Evolutionary conservation across 2,113 vertebrate species (phyloP).

Genomic region (Nematolebias whitei): DNA sequence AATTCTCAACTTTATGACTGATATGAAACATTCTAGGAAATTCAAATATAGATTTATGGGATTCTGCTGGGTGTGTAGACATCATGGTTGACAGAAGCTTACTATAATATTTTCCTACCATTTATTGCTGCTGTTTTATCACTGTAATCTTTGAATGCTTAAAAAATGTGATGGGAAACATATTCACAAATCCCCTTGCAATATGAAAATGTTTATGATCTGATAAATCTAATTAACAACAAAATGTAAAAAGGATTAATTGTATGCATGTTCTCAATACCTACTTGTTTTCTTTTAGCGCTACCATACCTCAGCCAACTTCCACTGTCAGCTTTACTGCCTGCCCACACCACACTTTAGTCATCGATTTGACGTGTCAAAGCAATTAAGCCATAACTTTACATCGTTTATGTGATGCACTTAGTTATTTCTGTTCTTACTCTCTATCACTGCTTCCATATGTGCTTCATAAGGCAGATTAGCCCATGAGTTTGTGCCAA

Average conservation of each 20-base stretch:
- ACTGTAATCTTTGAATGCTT: constrained; percentile 16
- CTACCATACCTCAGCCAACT: not conserved
- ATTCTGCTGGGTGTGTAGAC: constrained; percentile 3
- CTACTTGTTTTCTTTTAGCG: not conserved
- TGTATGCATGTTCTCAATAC: constrained; percentile 4
- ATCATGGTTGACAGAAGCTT: constrained; percentile 13
- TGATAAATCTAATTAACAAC: not conserved
- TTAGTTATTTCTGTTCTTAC: constrained; percentile 39
- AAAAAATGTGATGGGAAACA: not conserved
- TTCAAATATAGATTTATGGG: constrained; percentile 16
- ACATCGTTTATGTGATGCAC: constrained; percentile 28
- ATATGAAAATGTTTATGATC: not conserved
- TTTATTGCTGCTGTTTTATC: constrained; percentile 28
- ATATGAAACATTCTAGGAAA: constrained; percentile 25
- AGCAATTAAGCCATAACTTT: constrained; percentile 36
- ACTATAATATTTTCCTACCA: constrained; percentile 16
- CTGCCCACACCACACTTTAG: constrained; percentile 20
- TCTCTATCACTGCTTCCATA: constrained; percentile 38
- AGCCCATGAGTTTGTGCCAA: constrained; percentile 32
- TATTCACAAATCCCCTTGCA: not conserved
- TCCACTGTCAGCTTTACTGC: constrained; percentile 14
- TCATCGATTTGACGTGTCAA: constrained; percentile 25
- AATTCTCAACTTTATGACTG: constrained; percentile 25
- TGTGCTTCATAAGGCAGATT: constrained; percentile 43
- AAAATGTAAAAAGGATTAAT: not conserved